Evolutionary conservation across 2,888 invertebrate species (phyloP).

Genomic region (Noctua comes): DNA sequence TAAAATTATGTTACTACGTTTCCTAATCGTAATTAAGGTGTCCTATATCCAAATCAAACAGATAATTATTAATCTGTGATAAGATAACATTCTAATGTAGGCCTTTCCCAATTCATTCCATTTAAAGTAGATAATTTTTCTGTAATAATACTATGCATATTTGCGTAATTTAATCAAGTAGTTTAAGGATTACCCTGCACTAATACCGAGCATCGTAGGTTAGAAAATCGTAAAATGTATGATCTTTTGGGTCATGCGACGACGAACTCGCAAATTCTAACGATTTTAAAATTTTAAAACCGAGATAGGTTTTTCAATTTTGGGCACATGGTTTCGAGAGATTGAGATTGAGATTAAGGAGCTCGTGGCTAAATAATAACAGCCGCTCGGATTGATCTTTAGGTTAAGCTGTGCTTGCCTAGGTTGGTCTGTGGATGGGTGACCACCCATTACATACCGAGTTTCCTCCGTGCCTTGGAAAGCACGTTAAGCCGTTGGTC

Average conservation of each 20-base stretch:
- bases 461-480: too few species aligned
- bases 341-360: too few species aligned
- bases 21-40: background rate
- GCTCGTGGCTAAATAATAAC: too few species aligned
- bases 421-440: too few species aligned
- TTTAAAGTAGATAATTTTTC: slow-evolving; percentile 24
- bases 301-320: too few species aligned
- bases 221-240: background rate
- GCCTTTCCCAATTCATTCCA: slow-evolving; percentile 18
- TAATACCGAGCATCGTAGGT: background rate
- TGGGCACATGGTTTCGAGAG: too few species aligned
- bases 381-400: too few species aligned
- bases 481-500: too few species aligned
- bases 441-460: too few species aligned
- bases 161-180: slow-evolving; percentile 11
- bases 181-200: background rate
- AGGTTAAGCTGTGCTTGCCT: too few species aligned
- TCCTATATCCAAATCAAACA: slow-evolving; percentile 16
- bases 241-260: background rate
- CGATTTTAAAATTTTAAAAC: background rate
- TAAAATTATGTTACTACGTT: background rate
- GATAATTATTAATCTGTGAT: slow-evolving; percentile 45
- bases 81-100: slow-evolving; percentile 28
- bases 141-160: background rate
- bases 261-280: background rate